Evolutionary conservation across 1,140 invertebrate species (phyloP).

Genomic region (Alviniconcha marisindica): DNA sequence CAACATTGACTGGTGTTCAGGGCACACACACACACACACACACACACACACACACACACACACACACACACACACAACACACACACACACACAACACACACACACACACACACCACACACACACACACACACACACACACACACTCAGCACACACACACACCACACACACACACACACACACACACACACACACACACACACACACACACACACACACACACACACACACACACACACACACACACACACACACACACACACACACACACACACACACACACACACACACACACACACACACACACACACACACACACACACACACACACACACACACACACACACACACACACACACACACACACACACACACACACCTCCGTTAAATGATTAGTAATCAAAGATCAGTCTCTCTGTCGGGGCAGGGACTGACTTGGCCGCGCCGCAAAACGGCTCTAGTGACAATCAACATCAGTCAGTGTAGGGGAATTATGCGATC

Average conservation of each 20-base stretch:
- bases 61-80: neutral
- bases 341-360: neutral
- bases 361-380: neutral
- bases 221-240: neutral
- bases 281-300: constrained; percentile 9
- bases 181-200: neutral
- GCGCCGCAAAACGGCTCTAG: too few species aligned
- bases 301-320: neutral
- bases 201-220: neutral
- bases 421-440: too few species aligned
- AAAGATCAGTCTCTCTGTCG: too few species aligned
- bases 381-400: too few species aligned
- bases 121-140: neutral
- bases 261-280: constrained; percentile 26
- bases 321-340: neutral
- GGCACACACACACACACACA: neutral
- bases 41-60: neutral
- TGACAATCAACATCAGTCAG: too few species aligned
- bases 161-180: neutral
- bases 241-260: constrained; percentile 23
- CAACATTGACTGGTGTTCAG: too few species aligned
- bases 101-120: too few species aligned
- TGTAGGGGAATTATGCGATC: too few species aligned
- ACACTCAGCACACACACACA: neutral
- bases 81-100: neutral